phyloP scores from a whole-genome alignment of 2,888 invertebrate genomes.

The Sisyra terminalis region DNA sequence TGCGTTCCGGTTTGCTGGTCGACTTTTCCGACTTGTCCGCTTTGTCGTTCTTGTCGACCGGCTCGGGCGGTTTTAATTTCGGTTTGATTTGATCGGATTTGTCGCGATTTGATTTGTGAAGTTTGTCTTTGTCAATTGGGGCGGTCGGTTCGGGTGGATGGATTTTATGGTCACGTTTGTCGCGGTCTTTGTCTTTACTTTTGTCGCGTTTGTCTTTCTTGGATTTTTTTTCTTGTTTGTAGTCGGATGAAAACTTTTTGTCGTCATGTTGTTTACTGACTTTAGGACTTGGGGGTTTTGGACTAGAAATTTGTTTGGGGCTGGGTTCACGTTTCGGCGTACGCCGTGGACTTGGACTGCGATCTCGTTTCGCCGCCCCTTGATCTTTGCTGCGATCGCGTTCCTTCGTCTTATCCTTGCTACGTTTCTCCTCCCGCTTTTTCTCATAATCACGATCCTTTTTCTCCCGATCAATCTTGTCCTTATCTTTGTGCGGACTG shows the following conservation, averaged over 20 bases:
- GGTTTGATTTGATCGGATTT: slow-evolving; percentile 22
- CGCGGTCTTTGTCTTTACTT: slow-evolving; percentile 42
- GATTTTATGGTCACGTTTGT: slow-evolving; percentile 22
- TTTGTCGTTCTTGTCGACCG: slow-evolving; percentile 20
- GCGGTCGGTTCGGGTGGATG: slow-evolving; percentile 14
- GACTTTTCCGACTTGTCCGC: slow-evolving; percentile 21
- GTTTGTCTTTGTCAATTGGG: slow-evolving; percentile 34
- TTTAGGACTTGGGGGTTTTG: slow-evolving; percentile 14
- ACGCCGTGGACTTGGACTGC: slow-evolving; percentile 21
- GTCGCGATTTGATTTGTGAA: slow-evolving; percentile 13
- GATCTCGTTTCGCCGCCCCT: slow-evolving; percentile 24
- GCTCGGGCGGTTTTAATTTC: slow-evolving; percentile 14
- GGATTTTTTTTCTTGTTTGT: slow-evolving; percentile 30
- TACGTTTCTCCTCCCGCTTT: slow-evolving; percentile 27
- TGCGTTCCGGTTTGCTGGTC: slow-evolving; percentile 29
- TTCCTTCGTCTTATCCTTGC: slow-evolving; percentile 36
- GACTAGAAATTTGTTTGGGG: slow-evolving; percentile 24
- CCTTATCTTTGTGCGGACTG: slow-evolving; percentile 36
- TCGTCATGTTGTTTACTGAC: slow-evolving; percentile 10
- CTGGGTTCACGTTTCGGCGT: slow-evolving; percentile 12
- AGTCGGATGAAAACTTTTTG: slow-evolving; percentile 12
- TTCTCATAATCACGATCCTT: slow-evolving; percentile 29
- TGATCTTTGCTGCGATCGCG: slow-evolving; percentile 34
- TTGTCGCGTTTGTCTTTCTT: slow-evolving; percentile 45
- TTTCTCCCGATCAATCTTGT: slow-evolving; percentile 25